Conservation (phyloP, 2,888 invertebrate species). For the Nomada ferruginata region DNA sequence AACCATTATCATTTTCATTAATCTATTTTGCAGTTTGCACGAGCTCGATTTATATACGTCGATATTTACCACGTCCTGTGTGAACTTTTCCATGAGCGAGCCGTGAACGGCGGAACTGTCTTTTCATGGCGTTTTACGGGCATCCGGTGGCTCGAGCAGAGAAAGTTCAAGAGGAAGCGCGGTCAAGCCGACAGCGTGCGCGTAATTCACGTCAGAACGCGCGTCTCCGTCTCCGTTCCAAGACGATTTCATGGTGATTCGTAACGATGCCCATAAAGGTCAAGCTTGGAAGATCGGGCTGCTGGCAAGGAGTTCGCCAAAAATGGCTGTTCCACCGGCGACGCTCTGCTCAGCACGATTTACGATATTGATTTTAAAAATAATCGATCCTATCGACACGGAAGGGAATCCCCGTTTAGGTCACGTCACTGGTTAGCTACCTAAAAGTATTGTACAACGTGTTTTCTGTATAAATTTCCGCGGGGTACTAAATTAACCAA, state of each 20-base stretch:
- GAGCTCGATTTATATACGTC: neutral
- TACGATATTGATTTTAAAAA: conserved; percentile 60
- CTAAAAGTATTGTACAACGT: neutral
- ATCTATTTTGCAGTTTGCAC: neutral
- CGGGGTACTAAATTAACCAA: neutral
- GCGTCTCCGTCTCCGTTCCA: conserved; percentile 29
- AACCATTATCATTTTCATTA: neutral
- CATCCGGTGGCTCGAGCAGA: conserved; percentile 40
- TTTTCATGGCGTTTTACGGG: conserved; percentile 54
- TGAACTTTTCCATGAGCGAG: conserved; percentile 37
- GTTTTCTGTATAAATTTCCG: neutral
- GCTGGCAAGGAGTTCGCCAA: conserved; percentile 45
- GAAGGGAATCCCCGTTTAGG: conserved; percentile 20
- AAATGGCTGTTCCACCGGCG: conserved; percentile 54
- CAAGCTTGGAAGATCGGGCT: conserved; percentile 23
- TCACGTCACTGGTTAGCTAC: neutral
- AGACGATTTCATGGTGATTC: conserved; percentile 68
- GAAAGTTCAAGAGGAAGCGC: conserved; percentile 55
- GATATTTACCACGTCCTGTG: conserved; percentile 21
- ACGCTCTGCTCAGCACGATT: conserved; percentile 43
- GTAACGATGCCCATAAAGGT: conserved; percentile 72
- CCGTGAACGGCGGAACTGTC: conserved; percentile 20
- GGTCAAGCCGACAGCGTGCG: conserved; percentile 3
- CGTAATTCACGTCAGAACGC: conserved; percentile 59
- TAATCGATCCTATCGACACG: conserved; percentile 39